Percentiles rank a stretch among this genome's conserved stretches.
These are phyloP conservation scores for Alentia gelatinosa DNA, from an alignment of 2,888 invertebrate species.

Conservation along the genomic window DNA sequence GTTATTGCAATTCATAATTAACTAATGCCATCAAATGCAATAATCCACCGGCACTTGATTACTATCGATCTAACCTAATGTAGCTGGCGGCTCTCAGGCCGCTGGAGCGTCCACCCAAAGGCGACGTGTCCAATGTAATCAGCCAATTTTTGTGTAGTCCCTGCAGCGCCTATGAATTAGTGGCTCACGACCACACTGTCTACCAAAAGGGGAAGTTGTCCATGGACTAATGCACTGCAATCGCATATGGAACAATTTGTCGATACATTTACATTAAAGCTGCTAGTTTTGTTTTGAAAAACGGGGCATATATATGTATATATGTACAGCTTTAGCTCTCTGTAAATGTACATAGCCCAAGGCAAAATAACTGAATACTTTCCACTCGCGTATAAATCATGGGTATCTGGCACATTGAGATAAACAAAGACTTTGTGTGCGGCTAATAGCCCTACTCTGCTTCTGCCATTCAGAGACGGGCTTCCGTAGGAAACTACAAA, in stretches of 20 bases:
- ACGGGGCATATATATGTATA: not conserved
- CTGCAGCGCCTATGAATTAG: not conserved
- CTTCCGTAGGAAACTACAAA: no score
- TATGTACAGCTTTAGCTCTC: not conserved
- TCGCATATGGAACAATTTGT: not conserved
- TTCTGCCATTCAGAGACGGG: no score
- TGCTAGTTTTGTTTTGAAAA: no score
- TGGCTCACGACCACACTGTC: not conserved
- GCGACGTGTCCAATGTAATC: slow-evolving; percentile 20
- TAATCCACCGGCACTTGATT: slow-evolving; percentile 21
- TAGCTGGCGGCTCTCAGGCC: not conserved
- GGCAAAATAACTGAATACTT: not conserved
- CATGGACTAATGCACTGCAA: not conserved
- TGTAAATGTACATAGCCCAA: not conserved
- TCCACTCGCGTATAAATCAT: not conserved
- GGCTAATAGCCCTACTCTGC: not conserved
- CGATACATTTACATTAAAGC: not conserved
- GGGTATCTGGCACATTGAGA: not conserved
- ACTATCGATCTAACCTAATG: slow-evolving; percentile 47
- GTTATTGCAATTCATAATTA: slow-evolving; percentile 45
- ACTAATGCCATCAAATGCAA: slow-evolving; percentile 45
- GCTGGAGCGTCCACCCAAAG: not conserved
- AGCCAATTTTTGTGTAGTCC: slow-evolving; percentile 22
- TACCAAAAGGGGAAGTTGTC: not conserved
- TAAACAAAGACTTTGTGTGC: not conserved